phyloP scores from a whole-genome alignment of 2,113 vertebrate species.

The Perccottus glenii region DNA sequence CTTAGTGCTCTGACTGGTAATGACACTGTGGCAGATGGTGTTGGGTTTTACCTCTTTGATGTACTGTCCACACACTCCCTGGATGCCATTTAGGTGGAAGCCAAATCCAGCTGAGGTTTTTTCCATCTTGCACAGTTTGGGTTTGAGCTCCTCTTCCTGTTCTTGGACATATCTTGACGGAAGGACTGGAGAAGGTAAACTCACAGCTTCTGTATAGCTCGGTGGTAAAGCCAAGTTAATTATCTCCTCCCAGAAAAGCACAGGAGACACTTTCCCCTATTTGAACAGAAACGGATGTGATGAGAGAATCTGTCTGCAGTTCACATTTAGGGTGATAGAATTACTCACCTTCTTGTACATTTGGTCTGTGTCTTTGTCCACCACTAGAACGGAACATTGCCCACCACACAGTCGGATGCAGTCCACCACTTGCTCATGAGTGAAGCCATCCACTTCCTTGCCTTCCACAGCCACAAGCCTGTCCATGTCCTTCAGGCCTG shows the following conservation, averaged over 20 bases:
- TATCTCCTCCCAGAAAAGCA: constrained; percentile 82
- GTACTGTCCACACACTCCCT: constrained; percentile 82
- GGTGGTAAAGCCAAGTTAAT: constrained; percentile 54
- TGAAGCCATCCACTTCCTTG: constrained; percentile 72
- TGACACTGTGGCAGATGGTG: accelerated
- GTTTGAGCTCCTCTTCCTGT: constrained; percentile 74
- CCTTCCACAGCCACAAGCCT: constrained; percentile 88
- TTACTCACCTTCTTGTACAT: constrained; percentile 87
- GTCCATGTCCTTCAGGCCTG: constrained; percentile 84
- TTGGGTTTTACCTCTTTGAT: constrained; percentile 83
- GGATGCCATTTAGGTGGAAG: constrained; percentile 88
- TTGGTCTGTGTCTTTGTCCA: constrained; percentile 83
- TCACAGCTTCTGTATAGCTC: constrained; percentile 64
- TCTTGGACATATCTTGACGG: constrained; percentile 4
- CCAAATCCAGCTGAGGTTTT: constrained; percentile 85
- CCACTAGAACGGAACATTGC: constrained; percentile 83
- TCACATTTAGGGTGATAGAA: no score
- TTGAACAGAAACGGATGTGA: constrained; percentile 1
- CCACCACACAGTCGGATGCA: constrained; percentile 81
- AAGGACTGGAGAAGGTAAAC: constrained; percentile 6
- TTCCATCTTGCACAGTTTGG: constrained; percentile 87
- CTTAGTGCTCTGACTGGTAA: not conserved
- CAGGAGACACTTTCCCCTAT: constrained; percentile 87
- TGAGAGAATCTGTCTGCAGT: no score
- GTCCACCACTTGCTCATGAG: constrained; percentile 85